Conservation (phyloP, 2,888 invertebrate species). For the Acronicta aceris region DNA sequence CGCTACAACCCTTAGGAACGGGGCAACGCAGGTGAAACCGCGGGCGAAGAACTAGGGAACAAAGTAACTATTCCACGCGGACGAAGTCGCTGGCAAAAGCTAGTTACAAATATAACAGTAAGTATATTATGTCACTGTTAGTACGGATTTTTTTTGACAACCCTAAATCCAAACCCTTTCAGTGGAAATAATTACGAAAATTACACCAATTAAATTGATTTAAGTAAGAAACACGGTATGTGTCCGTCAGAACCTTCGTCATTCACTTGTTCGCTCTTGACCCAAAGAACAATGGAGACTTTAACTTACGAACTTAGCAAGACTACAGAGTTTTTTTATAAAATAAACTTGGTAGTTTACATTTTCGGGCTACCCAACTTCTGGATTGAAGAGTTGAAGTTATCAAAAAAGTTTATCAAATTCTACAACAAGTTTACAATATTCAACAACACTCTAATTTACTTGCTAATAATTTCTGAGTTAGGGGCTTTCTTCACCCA, state of each 20-base stretch:
- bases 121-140: too few species aligned
- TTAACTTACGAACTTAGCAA: constrained; percentile 35
- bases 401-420: constrained; percentile 46
- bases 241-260: neutral
- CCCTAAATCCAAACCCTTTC: constrained; percentile 30
- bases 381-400: constrained; percentile 60
- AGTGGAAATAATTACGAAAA: constrained; percentile 20
- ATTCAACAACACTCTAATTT: constrained; percentile 46
- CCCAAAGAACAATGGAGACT: constrained; percentile 28
- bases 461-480: constrained; percentile 58
- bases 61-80: too few species aligned
- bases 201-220: neutral
- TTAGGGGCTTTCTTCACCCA: constrained; percentile 62
- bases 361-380: constrained; percentile 61
- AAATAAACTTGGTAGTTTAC: constrained; percentile 49
- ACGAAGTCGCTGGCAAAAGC: too few species aligned
- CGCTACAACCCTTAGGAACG: too few species aligned
- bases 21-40: too few species aligned
- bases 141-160: constrained; percentile 9
- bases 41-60: too few species aligned
- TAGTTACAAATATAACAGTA: too few species aligned
- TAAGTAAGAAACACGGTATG: neutral
- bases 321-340: constrained; percentile 57
- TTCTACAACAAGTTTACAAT: constrained; percentile 42
- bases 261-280: neutral